Conservation (phyloP, 2,797 vertebrate species). For the Paedocypris micromegethes region DNA sequence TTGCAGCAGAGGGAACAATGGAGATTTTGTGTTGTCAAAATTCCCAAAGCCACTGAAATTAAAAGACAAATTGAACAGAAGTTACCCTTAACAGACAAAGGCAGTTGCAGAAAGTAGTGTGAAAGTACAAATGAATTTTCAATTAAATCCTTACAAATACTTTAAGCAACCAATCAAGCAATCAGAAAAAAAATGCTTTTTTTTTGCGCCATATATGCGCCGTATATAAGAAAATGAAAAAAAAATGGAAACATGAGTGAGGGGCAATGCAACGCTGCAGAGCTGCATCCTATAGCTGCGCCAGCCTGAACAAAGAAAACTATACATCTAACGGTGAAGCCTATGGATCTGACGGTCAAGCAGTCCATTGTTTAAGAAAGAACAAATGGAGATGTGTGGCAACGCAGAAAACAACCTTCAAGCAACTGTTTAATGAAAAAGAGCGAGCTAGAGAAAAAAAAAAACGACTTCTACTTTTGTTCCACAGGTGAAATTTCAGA, state of each 20-base stretch:
- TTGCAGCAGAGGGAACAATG: too few species aligned
- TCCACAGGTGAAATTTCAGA: slow-evolving; percentile 28
- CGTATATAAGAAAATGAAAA: slow-evolving; percentile 1
- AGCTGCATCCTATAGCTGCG: slow-evolving; percentile 8
- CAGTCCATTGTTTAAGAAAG: slow-evolving; percentile 9
- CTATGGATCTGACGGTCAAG: slow-evolving; percentile 2
- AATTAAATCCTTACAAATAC: too few species aligned
- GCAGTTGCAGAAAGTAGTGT: too few species aligned
- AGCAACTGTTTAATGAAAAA: too few species aligned
- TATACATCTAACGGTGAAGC: slow-evolving; percentile 18
- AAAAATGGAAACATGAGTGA: slow-evolving; percentile 5
- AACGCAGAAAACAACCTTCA: not conserved
- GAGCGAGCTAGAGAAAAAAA: not conserved
- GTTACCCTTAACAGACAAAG: too few species aligned
- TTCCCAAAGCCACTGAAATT: too few species aligned
- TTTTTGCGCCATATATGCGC: too few species aligned
- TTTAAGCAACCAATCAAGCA: too few species aligned
- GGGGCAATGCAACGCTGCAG: slow-evolving; percentile 4
- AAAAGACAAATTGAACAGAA: too few species aligned
- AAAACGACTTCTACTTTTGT: not conserved
- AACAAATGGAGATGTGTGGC: not conserved
- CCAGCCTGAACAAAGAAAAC: slow-evolving; percentile 43
- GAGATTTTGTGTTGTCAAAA: too few species aligned
- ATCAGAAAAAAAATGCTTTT: not conserved
- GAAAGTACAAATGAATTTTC: too few species aligned